Evolutionary conservation across 2,113 vertebrate genomes (phyloP), one percentile per base, ranked within the genome.

Genomic region (Turdus rufiventris): DNA sequence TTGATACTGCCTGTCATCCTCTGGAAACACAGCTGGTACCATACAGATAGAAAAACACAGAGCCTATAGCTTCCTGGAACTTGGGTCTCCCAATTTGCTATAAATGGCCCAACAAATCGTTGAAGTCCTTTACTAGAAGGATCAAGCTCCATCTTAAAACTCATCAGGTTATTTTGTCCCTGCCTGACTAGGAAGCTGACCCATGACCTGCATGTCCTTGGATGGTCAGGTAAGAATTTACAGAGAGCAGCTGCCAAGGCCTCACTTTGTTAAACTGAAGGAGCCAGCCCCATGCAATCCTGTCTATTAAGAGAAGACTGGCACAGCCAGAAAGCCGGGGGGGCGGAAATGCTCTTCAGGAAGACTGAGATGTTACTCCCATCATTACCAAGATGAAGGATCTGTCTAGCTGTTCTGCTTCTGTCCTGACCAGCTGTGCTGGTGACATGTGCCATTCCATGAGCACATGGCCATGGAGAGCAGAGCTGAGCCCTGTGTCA

Each of bases 381-480:
- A 23, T 89, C 45, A 24, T 65, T 61, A 57, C 2, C 0, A 1
- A n/a, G 18, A 31, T 17, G 43, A 63, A 76, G 40, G 47, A 85
- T 40, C 31, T 56, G 40, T 57, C 40, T 62, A 51, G 48, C 19
- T 61, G 33, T 63, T 34, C 75, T 50, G 33, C 62, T 56, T 29
- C 62, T 74, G 19, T 31, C 34, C 48, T 9, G 13, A 15, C 36
- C 3, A 66, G 63, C 68, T 66, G 47, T n/a, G 72, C 42, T 21
- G 26, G 50, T 67, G 34, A 34, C 33, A 8, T 1, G 40, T 4
- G 1, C 36, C 3, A 2, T 33, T 48, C 57, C 17, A 5, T 2
- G 36, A 63, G 43, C 36, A 25, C 19, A 3, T 2, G 38, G 47
- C 51, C 3, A 0, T 1, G 31, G 62, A 63, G n/a, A 10, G 51